Evolutionary conservation across 2,113 vertebrate genomes (phyloP).

Genomic region (Gavia stellata): DNA sequence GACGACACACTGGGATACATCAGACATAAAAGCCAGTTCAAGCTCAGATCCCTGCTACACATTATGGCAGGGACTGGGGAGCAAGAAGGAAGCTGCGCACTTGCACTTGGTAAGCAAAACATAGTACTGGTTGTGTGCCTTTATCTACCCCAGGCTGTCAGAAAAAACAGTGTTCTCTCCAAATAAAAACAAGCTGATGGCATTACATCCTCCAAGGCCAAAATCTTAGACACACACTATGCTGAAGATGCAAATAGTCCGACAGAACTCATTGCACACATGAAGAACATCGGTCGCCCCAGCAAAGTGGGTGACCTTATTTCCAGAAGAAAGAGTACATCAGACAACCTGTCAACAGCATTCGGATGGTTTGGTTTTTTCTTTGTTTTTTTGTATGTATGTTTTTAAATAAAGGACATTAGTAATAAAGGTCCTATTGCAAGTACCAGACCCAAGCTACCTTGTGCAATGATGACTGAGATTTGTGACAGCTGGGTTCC

Average conservation of each 20-base stretch:
- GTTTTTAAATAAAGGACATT: not conserved
- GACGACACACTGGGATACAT: not conserved
- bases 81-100: not conserved
- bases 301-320: not conserved
- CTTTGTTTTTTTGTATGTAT: not conserved
- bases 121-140: not conserved
- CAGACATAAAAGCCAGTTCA: not conserved
- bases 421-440: not conserved
- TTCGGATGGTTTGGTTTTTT: accelerated
- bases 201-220: not conserved
- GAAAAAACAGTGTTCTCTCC: not conserved
- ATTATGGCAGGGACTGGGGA: not conserved
- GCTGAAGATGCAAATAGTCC: not conserved
- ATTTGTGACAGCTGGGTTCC: accelerated
- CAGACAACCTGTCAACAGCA: not conserved
- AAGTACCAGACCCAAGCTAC: not conserved
- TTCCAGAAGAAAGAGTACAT: not conserved
- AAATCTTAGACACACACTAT: not conserved
- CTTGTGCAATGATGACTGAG: not conserved
- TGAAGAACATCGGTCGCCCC: not conserved
- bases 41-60: not conserved
- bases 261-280: not conserved
- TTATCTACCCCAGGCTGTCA: not conserved
- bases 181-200: not conserved
- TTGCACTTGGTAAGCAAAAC: not conserved